Evolutionary conservation across 1,140 invertebrate genomes (phyloP).

Genomic region (Thereuonema tuberculata): DNA sequence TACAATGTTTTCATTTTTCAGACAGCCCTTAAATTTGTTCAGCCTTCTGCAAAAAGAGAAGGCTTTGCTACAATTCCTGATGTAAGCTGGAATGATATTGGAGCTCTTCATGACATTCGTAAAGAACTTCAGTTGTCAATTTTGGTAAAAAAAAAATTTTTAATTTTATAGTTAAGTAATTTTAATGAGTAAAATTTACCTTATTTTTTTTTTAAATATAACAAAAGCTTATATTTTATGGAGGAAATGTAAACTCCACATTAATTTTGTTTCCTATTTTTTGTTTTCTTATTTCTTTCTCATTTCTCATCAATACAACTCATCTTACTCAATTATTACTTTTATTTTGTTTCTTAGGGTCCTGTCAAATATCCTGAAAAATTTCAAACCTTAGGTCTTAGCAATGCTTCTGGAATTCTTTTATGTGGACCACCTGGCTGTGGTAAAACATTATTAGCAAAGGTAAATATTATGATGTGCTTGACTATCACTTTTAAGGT

Average conservation of each 20-base stretch:
- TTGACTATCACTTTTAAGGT: neutral
- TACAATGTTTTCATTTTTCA: too few relatives aligned
- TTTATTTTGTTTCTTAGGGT: constrained; percentile 41
- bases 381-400: constrained; percentile 60
- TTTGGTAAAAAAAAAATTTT: constrained; percentile 41
- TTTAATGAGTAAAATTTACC: too few relatives aligned
- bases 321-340: neutral
- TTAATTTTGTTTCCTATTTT: too few relatives aligned
- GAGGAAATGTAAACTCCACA: too few relatives aligned
- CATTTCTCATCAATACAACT: constrained; percentile 8
- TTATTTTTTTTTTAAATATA: constrained; percentile 3
- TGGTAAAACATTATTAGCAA: constrained; percentile 83
- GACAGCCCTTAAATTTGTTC: constrained; percentile 59
- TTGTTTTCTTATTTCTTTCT: too few relatives aligned
- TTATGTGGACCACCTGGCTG: constrained; percentile 85
- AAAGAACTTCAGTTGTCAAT: constrained; percentile 82
- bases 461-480: constrained; percentile 34
- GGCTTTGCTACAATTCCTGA: constrained; percentile 96
- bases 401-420: constrained; percentile 68
- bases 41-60: constrained; percentile 89
- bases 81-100: constrained; percentile 94
- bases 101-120: constrained; percentile 73
- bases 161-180: too few relatives aligned
- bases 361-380: constrained; percentile 75
- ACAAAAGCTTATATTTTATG: neutral